Evolutionary conservation across 2,113 vertebrate genomes (phyloP).

Genomic region (Saccopteryx leptura): DNA sequence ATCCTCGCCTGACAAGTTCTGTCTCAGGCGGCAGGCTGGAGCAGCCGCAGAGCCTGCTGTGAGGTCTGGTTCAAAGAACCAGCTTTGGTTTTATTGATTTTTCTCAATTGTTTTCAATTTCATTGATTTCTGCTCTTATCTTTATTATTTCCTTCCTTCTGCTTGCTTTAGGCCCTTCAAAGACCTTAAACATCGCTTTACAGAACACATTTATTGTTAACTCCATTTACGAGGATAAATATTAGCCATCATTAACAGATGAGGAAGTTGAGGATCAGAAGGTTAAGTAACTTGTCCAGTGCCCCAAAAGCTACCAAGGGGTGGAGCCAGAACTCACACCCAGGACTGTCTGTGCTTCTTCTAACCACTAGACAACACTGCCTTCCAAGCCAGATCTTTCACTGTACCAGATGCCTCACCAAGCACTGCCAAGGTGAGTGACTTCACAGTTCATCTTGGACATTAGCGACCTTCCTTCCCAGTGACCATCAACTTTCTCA

Average conservation of each 20-base stretch:
- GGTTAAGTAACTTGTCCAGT: not conserved
- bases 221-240: not conserved
- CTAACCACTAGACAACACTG: not conserved
- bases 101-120: not conserved
- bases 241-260: not conserved
- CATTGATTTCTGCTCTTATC: slow-evolving; percentile 30
- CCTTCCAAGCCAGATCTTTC: not conserved
- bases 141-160: slow-evolving; percentile 22
- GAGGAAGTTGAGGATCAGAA: not conserved
- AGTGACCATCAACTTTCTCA: not conserved
- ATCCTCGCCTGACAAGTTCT: not conserved
- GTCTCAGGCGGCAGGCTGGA: not conserved
- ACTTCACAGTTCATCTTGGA: not conserved
- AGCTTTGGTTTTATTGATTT: not conserved
- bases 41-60: not conserved
- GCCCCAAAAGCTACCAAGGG: not conserved
- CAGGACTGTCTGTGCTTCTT: not conserved
- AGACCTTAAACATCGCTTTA: not conserved
- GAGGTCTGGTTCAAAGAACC: slow-evolving; percentile 1
- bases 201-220: not conserved
- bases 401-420: not conserved
- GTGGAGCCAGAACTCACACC: not conserved
- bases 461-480: not conserved
- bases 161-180: not conserved
- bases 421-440: not conserved